Base-by-base conservation (phyloP, 2,113 vertebrate genomes). In the Ochotona curzoniae region DNA sequence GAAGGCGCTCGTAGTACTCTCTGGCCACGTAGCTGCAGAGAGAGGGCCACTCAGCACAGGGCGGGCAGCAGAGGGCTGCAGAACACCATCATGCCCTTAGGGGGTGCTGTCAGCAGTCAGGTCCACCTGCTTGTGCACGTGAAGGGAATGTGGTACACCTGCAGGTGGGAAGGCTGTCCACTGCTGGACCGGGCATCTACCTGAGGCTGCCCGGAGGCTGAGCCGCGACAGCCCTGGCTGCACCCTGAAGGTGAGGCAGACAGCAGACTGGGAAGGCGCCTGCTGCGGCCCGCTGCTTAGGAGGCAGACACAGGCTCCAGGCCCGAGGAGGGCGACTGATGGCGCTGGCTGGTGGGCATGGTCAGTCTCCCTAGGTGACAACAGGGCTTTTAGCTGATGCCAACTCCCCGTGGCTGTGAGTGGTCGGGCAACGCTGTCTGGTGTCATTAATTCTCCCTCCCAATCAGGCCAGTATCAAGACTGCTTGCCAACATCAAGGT, bases 1-100 rank as follows among this genome's bases (percentile, higher is more conserved):
- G 98, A 69, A 99, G 97, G 47, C 95, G 94, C 47, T 99, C 97
- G 0, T 98, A 99, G 95, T 97, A 99, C 63, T 98, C 98, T 6
- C 0, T 97, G 10, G 99, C 98, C 0, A 98, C 98, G 83, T 99
- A 99, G 96, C 99, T 99, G 1, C 1, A 57, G n/a, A 64, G 79
- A 82, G 28, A 84, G 17, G 63, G 71, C 20, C 0, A 12, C 17
- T 94, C 28, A 91, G 47, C 26, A 7, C 8, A 1, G 1, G 10
- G 38, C 0, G 7, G 38, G 38, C 38, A 44, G 38, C 38, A 44
- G 38, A 44, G 38, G 38, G 38, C 38, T 44, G 38, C 38, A 44
- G 38, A 44, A 44, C 38, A 44, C 38, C 38, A 10, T 32, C 9
- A 44, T 10, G 44, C 21, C 57, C 25, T 5, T 8, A 67, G 71